A percentile compares a stretch with the other conserved stretches of the same genome.
Evolutionary conservation across 1,140 invertebrate genomes (phyloP).

Genomic region (Drosophila ercepeae): DNA sequence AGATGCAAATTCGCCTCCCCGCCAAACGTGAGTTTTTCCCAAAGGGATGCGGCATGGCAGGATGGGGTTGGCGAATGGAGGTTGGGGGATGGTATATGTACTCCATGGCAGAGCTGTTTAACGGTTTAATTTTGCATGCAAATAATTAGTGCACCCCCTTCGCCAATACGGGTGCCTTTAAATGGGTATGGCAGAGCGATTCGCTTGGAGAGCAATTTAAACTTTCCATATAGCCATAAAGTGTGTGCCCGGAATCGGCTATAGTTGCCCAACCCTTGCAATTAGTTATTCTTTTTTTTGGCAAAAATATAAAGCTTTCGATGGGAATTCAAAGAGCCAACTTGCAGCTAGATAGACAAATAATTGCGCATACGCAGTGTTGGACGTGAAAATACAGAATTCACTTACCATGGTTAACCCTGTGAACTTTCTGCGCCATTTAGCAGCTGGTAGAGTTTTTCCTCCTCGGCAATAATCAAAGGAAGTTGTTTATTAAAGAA

Average conservation of each 20-base stretch:
- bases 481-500: slow-evolving; percentile 53
- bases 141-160: slow-evolving; percentile 41
- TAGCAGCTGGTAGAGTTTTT: slow-evolving; percentile 42
- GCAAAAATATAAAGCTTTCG: background rate
- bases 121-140: slow-evolving; percentile 55
- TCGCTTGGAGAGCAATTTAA: slow-evolving; percentile 24
- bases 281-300: background rate
- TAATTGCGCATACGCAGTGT: slow-evolving; percentile 36
- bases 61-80: background rate
- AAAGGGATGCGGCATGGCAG: slow-evolving; percentile 1
- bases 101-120: slow-evolving; percentile 36
- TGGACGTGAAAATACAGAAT: background rate
- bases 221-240: slow-evolving; percentile 31
- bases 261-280: slow-evolving; percentile 2
- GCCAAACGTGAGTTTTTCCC: slow-evolving; percentile 46
- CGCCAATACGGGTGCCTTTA: slow-evolving; percentile 16
- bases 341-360: background rate
- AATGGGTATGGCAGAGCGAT: slow-evolving; percentile 6
- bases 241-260: slow-evolving; percentile 18
- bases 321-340: background rate
- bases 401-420: slow-evolving; percentile 16
- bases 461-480: slow-evolving; percentile 43
- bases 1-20: slow-evolving; percentile 53
- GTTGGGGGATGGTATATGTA: slow-evolving; percentile 1
- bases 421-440: slow-evolving; percentile 53